Percentiles rank a stretch among this genome's conserved stretches.
phyloP scores from a whole-genome alignment of 2,888 invertebrate species.

The Automeris io region DNA sequence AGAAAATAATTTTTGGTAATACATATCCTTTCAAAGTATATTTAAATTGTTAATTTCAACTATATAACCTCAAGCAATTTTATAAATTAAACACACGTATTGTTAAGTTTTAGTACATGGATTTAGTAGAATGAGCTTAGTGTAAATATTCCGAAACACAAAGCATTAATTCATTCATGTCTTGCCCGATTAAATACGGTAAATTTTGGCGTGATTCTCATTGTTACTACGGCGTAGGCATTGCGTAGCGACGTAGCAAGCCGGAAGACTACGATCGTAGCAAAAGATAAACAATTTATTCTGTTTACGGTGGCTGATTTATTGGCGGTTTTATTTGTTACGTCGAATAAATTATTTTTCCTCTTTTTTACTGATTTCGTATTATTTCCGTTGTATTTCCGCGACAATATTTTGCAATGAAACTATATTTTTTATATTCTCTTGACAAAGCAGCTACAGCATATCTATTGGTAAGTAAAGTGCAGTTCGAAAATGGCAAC shows the following conservation, averaged over 20 bases:
- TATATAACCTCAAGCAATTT: too few relatives aligned
- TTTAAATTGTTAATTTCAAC: too few relatives aligned
- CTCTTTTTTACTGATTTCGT: not conserved
- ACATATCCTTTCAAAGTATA: too few relatives aligned
- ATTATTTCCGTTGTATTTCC: not conserved
- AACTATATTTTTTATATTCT: too few relatives aligned
- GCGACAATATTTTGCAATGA: not conserved
- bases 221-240: slow-evolving; percentile 11
- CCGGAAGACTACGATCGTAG: slow-evolving; percentile 20
- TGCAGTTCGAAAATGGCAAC: too few relatives aligned
- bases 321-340: slow-evolving; percentile 14
- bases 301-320: slow-evolving; percentile 23
- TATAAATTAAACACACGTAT: too few relatives aligned
- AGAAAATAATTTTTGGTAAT: too few relatives aligned
- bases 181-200: not conserved
- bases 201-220: slow-evolving; percentile 1
- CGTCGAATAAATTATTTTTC: slow-evolving; percentile 2
- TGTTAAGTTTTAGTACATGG: too few relatives aligned
- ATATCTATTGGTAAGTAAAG: too few relatives aligned
- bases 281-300: slow-evolving; percentile 33
- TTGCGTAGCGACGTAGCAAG: slow-evolving; percentile 11
- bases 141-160: too few relatives aligned
- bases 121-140: too few relatives aligned
- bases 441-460: too few relatives aligned
- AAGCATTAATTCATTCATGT: not conserved